Evolutionary conservation across 2,888 invertebrate species (phyloP).

Genomic region (Drosophila paranaensis): DNA sequence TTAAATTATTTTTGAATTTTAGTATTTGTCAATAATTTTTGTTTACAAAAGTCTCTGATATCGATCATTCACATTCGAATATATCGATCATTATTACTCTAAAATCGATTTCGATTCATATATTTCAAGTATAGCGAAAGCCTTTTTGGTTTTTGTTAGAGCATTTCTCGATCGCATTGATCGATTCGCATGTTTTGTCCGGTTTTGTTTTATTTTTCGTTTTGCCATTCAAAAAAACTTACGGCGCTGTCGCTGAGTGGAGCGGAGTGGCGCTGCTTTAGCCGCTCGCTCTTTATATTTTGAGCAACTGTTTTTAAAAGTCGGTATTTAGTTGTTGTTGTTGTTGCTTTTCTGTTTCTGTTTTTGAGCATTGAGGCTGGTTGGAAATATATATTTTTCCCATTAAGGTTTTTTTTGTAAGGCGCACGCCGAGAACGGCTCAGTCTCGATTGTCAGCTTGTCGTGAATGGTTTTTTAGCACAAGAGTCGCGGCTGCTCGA

Average conservation of each 20-base stretch:
- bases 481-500: slow-evolving; percentile 59
- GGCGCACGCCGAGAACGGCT: slow-evolving; percentile 81
- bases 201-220: slow-evolving; percentile 76
- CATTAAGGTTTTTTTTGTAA: slow-evolving; percentile 79
- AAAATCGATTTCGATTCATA: background rate
- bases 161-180: slow-evolving; percentile 48
- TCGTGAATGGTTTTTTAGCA: slow-evolving; percentile 82
- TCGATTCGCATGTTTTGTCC: slow-evolving; percentile 54
- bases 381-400: slow-evolving; percentile 74
- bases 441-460: slow-evolving; percentile 83
- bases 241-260: slow-evolving; percentile 54
- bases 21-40: too few species aligned
- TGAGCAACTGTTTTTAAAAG: slow-evolving; percentile 65
- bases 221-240: slow-evolving; percentile 74
- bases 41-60: too few species aligned
- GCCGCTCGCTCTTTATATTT: slow-evolving; percentile 58
- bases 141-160: slow-evolving; percentile 19
- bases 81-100: too few species aligned
- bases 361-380: slow-evolving; percentile 58
- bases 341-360: slow-evolving; percentile 33
- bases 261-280: slow-evolving; percentile 17
- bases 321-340: slow-evolving; percentile 45
- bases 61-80: too few species aligned
- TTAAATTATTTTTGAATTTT: too few species aligned
- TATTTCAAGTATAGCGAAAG: too few species aligned